Evolutionary conservation across 2,888 invertebrate species (phyloP), one percentile per base, ranked within the genome.

Genomic region (Ophioninae sp.): DNA sequence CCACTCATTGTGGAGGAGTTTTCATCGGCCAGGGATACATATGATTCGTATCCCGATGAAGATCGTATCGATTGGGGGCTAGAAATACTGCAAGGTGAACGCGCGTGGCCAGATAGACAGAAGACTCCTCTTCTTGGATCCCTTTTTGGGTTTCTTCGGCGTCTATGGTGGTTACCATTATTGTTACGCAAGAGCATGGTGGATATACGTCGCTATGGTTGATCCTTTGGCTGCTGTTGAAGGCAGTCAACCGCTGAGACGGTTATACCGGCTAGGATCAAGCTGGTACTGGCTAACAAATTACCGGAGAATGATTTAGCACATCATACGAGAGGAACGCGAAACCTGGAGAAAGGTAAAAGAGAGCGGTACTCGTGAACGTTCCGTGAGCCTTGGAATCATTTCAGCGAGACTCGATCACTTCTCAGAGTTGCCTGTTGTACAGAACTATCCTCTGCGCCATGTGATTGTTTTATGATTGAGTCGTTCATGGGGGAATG

Each of bases 401-500:
- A 88, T 87, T 87, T 87, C 88, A 61, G 75, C 72, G 76, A 70
- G 67, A 62, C 80, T 75, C 74, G 74, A 83, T 83, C 81, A 64
- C 69, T 21, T 70, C 74, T 67, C 78, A 68, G 23, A 50, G 50
- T 39, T 70, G 59, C 10, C 67, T 78, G 37, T 64, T 74, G 62
- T 64, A 20, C 21, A 23, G 44, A 39, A 67, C 59, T 74, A 41
- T 21, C 39, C 30, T 21, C 56, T 2, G 62, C 83, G 73, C 73
- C 80, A 74, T 78, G 89, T 91, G 93, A 93, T 93, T 93, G 92
- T 93, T 93, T 93, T 91, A 92, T 90, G 92, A 92, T 92, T 91
- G 91, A 92, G 93, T 91, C 90, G 92, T 93, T 93, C 91, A 83
- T 82, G 70, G 57, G 68, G 72, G 76, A 73, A 69, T 74, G 79